A percentile compares a stretch with the other conserved stretches of the same genome.
phyloP scores from a whole-genome alignment of 2,113 vertebrate genomes.

The Reinhardtius hippoglossoides region DNA sequence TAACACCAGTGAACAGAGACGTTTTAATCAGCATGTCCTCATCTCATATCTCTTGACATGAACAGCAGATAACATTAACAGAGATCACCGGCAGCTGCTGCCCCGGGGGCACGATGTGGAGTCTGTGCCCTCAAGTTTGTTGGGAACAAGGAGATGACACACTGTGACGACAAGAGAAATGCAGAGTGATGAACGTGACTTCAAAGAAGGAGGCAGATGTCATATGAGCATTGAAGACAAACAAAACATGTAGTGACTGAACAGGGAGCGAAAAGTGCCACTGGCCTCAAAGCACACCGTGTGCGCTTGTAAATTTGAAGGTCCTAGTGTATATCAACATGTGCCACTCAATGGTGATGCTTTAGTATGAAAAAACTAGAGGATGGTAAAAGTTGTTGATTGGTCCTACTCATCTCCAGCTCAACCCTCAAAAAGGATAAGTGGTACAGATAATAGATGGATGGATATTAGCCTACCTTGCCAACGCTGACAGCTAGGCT shows the following conservation, averaged over 20 bases:
- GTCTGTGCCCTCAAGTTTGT: constrained; percentile 26
- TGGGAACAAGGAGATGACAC: constrained; percentile 31
- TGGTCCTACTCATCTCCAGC: no score
- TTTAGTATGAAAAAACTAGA: neutral
- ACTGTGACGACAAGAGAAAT: constrained; percentile 41
- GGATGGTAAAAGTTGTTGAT: neutral
- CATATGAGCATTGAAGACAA: neutral
- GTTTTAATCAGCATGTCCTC: constrained; percentile 54
- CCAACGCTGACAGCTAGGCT: no score
- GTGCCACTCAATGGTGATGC: neutral
- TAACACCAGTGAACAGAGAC: constrained; percentile 31
- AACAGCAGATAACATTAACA: constrained; percentile 43
- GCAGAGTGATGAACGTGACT: constrained; percentile 45
- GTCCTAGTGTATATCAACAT: no score
- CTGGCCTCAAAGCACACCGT: no score
- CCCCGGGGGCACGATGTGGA: constrained; percentile 18
- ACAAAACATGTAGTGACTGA: neutral
- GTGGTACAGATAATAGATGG: no score
- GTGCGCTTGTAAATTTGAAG: no score
- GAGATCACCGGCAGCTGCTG: constrained; percentile 48
- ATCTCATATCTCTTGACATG: constrained; percentile 44
- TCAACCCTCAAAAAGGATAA: no score
- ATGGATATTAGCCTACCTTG: no score
- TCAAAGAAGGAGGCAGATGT: constrained; percentile 22
- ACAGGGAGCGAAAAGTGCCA: neutral